These are phyloP conservation scores for Hypena proboscidalis DNA, from an alignment of 2,888 invertebrate species.

Conservation along the genomic window DNA sequence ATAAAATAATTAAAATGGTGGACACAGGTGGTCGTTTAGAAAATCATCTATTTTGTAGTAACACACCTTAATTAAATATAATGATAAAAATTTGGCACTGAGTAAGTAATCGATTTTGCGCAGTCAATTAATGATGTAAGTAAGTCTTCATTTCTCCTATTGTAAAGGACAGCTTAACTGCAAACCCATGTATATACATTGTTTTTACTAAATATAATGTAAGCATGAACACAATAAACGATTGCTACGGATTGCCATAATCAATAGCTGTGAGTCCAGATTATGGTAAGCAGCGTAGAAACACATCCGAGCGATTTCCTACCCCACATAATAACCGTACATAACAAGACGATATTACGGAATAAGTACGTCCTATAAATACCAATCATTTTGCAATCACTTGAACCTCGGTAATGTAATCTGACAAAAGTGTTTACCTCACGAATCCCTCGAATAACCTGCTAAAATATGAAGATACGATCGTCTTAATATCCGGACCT, in stretches of 20 bases:
- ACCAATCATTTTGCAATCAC: constrained; percentile 5
- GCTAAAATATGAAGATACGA: constrained; percentile 46
- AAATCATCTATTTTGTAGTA: no score
- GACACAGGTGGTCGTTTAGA: no score
- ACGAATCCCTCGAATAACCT: constrained; percentile 31
- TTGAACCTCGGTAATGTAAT: constrained; percentile 13
- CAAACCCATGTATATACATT: no score
- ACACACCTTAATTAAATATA: no score
- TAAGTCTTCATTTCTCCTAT: no score
- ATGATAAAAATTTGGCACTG: no score
- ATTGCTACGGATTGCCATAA: background rate
- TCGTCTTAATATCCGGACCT: constrained; percentile 65
- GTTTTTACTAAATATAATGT: no score
- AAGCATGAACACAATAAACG: no score
- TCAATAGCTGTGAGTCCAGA: constrained; percentile 1
- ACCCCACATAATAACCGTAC: background rate
- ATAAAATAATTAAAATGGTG: no score
- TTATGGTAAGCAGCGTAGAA: background rate
- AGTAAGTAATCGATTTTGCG: no score
- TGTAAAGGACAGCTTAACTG: no score
- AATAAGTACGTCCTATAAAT: background rate
- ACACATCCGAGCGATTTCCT: background rate
- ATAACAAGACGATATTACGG: constrained; percentile 1
- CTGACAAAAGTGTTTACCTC: constrained; percentile 25
- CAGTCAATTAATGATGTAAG: no score